Evolutionary conservation across 2,888 invertebrate genomes (phyloP), one percentile per base, ranked within the genome.

Genomic region (Pyrocoelia pectoralis): DNA sequence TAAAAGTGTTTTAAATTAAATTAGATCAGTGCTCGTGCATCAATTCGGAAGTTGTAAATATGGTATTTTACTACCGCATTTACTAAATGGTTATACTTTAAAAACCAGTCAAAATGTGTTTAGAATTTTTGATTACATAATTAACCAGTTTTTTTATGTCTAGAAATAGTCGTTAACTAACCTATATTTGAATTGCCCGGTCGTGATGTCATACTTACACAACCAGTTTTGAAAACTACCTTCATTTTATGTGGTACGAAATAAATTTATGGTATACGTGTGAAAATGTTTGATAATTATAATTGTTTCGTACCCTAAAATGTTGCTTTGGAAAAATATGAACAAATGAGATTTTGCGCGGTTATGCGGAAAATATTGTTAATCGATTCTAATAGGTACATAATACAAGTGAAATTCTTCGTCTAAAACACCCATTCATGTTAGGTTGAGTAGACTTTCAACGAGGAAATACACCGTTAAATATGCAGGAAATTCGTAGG

Each of bases 151-250:
- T 48, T 51, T 59, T 50, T 10, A 15, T 10, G 18, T 46, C 46
- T 46, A 17, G 48, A 56, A 56, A 52, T 40, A 55, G 54, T 54
- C 18, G 48, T 49, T 54, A 59, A 58, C 51, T 58, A 56, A 56
- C 55, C 59, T 19, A 59, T 59, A 53, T 59, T 53, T 19, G 33
- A 53, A 38, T 12, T 19, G 50, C 24, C 13, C 17, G 40, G n/a
- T 43, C 17, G 18, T 59, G 56, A 61, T 61, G 61, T 61, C 52
- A 56, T 46, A 19, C 17, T 15, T 50, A 51, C 15, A 18, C 17
- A 61, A 56, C 46, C 51, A 19, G 59, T 59, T 59, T 57, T 41
- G 38, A 29, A 57, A 43, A 58, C 17, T 17, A 46, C 46, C 18
- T 46, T 18, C 8, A 12, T 12, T 51, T 43, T 46, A 56, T 13